phyloP scores from a whole-genome alignment of 2,113 vertebrate genomes.

The Cyanistes caeruleus region DNA sequence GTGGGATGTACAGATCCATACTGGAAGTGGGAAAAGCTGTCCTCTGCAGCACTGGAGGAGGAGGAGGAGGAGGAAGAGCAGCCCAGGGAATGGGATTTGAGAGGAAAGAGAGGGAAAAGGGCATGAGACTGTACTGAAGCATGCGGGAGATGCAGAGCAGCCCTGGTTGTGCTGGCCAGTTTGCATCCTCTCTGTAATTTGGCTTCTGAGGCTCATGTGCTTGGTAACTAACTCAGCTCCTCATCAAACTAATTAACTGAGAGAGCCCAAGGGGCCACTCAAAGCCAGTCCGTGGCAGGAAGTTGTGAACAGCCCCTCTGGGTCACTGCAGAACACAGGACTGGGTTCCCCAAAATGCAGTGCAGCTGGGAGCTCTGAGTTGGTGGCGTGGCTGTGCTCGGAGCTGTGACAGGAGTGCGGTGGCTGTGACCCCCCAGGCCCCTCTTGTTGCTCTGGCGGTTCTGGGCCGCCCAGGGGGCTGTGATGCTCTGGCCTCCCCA shows the following conservation, averaged over 20 bases:
- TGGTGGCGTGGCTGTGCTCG: accelerated
- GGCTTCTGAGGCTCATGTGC: background rate
- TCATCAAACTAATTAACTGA: background rate
- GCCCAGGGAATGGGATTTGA: background rate
- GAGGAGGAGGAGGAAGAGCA: background rate
- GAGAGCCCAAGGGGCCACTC: background rate
- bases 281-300: background rate
- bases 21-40: background rate
- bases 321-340: background rate
- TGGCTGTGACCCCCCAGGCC: accelerated
- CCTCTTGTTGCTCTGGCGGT: background rate
- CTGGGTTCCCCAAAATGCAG: accelerated
- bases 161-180: background rate
- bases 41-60: background rate
- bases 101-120: background rate
- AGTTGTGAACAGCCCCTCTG: background rate
- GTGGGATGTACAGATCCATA: background rate
- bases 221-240: background rate
- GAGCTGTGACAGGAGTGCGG: accelerated
- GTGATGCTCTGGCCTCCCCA: background rate
- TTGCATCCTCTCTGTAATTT: background rate
- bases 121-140: accelerated
- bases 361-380: background rate
- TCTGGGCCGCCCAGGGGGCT: accelerated
- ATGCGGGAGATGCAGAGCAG: background rate